These are phyloP conservation scores for Cyanistes caeruleus DNA, from an alignment of 2,113 vertebrate genomes.

Conservation along the genomic window DNA sequence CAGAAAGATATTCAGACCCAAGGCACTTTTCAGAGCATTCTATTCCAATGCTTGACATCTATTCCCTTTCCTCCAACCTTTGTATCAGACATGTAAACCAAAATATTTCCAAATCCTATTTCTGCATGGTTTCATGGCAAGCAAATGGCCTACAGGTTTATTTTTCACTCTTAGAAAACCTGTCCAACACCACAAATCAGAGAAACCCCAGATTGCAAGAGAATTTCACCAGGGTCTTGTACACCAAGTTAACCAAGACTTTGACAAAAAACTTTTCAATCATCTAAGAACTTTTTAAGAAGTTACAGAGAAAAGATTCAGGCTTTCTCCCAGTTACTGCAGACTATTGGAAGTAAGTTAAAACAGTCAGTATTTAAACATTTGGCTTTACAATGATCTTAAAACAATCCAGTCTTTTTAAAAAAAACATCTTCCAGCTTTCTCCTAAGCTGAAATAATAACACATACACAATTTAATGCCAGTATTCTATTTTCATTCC, in stretches of 20 bases:
- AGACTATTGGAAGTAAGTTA: background rate
- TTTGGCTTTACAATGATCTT: constrained; percentile 19
- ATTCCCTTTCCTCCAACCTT: background rate
- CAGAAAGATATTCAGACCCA: background rate
- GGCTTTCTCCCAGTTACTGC: background rate
- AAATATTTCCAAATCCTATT: background rate
- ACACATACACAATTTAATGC: constrained; percentile 10
- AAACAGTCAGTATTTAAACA: background rate
- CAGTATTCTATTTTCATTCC: background rate
- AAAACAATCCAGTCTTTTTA: background rate
- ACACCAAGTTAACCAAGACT: background rate
- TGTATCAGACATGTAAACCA: background rate
- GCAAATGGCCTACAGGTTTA: background rate
- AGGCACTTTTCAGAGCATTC: background rate
- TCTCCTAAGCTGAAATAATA: background rate
- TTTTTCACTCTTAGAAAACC: background rate
- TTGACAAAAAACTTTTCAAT: background rate
- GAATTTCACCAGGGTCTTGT: background rate
- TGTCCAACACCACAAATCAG: background rate
- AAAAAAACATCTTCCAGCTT: background rate
- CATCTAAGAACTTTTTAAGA: background rate
- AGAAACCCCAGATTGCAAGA: background rate
- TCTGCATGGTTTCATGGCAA: background rate
- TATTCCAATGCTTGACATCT: background rate
- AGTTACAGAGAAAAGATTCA: background rate